Base-by-base conservation (phyloP, 2,888 invertebrate species). In the Euclidia mi region DNA sequence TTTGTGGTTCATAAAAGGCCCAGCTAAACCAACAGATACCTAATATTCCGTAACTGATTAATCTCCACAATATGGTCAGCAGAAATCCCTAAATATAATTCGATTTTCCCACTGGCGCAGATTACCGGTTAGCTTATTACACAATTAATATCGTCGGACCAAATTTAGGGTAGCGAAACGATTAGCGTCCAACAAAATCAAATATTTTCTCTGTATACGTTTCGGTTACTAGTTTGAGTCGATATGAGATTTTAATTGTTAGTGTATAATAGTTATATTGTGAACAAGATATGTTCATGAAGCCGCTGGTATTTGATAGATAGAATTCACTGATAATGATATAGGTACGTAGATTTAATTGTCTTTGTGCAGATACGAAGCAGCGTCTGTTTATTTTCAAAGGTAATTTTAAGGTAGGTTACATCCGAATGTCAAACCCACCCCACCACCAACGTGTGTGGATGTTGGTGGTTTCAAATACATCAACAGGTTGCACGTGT, bases 121-220 rank as follows among this genome's bases (percentile, higher is more conserved):
- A 53, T 56, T 49, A 37, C 47, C 34, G 35, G 38, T 34, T 32
- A 42, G 50, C 25, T 63, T 60, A 58, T 32, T 35, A 37, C 37
- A 17, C 15, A 25, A 48, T 67, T 53, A 52, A 52, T 47, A 48
- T 40, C 35, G 15, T 15, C 20, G n/a, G n/a, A n/a, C n/a, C n/a
- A n/a, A n/a, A n/a, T n/a, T n/a, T n/a, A n/a, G n/a, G 28, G 18
- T 18, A 41, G 25, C 7, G 15, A 25, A 47, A 47, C 37, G 6
- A 46, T 35, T 35, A 9, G 31, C 15, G 0, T 32, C 4, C n/a
- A 14, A 3, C 6, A 18, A 31, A 12, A 38, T 15, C 4, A 28
- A 17, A 38, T 40, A 7, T 40, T 40, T 40, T 18, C 37, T 37
- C 10, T 25, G 40, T 37, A 15, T 37, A 17, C 4, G 9, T 4